Evolutionary conservation across 2,888 invertebrate species (phyloP).

Genomic region (Spisula solida): DNA sequence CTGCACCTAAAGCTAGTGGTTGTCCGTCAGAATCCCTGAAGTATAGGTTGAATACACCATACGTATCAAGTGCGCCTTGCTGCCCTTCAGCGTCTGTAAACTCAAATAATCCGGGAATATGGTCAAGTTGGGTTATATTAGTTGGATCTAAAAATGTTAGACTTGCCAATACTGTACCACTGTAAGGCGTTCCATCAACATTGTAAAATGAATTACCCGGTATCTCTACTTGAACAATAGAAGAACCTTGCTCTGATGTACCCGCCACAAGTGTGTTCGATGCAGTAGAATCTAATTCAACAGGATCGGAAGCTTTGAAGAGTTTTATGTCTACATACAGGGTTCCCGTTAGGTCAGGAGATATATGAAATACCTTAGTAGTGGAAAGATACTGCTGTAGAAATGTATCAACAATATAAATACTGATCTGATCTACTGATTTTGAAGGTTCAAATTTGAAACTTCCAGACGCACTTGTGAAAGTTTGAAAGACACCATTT

Average conservation of each 20-base stretch:
- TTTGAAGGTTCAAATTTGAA: background rate
- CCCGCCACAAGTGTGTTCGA: slow-evolving; percentile 1
- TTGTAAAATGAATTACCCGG: slow-evolving; percentile 13
- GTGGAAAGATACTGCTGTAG: background rate
- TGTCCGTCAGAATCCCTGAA: background rate
- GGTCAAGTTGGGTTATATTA: background rate
- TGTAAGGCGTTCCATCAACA: slow-evolving; percentile 8
- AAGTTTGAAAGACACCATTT: background rate
- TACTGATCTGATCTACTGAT: background rate
- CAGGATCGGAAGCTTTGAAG: background rate
- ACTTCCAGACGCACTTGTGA: background rate
- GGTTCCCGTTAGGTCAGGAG: background rate
- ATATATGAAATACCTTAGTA: background rate
- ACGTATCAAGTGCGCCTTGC: background rate
- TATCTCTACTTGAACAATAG: slow-evolving; percentile 21
- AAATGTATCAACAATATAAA: background rate
- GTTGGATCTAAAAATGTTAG: slow-evolving; percentile 27
- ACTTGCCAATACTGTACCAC: background rate
- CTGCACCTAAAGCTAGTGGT: background rate
- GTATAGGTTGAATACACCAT: slow-evolving; percentile 13
- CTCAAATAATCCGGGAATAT: slow-evolving; percentile 8
- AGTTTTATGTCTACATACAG: slow-evolving; percentile 2
- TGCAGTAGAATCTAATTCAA: slow-evolving; percentile 17
- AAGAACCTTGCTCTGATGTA: background rate
- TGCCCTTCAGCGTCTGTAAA: slow-evolving; percentile 16